A percentile compares a stretch with the other conserved stretches of the same genome.
phyloP scores from a whole-genome alignment of 2,113 vertebrate genomes.

The Grus americana region DNA sequence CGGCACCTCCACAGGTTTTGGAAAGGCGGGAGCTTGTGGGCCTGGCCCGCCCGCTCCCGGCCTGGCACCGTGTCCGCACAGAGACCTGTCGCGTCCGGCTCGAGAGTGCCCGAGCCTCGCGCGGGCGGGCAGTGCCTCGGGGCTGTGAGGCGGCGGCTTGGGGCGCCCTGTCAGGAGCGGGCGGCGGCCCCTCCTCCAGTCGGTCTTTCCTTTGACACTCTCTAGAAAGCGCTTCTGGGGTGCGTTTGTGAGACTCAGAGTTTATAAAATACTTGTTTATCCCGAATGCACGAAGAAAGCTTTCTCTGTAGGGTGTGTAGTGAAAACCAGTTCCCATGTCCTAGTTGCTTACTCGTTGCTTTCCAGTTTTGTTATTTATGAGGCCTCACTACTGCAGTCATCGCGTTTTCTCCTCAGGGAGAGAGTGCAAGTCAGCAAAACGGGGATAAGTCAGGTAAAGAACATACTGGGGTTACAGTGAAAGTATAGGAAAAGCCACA shows the following conservation, averaged over 20 bases:
- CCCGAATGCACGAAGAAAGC: not conserved
- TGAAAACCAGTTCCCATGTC: not conserved
- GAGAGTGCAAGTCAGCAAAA: not conserved
- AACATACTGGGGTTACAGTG: not conserved
- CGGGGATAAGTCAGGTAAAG: not conserved
- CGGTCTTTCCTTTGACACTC: fast-evolving
- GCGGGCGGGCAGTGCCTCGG: no score
- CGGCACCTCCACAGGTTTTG: not conserved
- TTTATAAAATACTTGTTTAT: fast-evolving
- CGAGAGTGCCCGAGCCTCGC: not conserved
- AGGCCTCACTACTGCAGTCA: fast-evolving
- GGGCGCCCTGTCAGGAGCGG: no score
- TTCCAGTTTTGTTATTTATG: not conserved
- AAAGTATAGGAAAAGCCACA: not conserved
- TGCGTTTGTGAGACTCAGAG: fast-evolving
- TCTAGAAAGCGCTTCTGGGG: not conserved
- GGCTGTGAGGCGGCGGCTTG: not conserved
- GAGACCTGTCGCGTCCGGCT: fast-evolving
- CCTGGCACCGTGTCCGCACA: not conserved
- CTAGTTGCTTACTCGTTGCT: not conserved
- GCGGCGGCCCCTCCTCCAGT: not conserved
- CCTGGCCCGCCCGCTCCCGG: fast-evolving
- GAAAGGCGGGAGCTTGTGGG: no score
- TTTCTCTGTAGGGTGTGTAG: not conserved
- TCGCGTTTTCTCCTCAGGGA: not conserved